Evolutionary conservation across 2,888 invertebrate genomes (phyloP).

Genomic region (Synanthedon andrenaeformis): DNA sequence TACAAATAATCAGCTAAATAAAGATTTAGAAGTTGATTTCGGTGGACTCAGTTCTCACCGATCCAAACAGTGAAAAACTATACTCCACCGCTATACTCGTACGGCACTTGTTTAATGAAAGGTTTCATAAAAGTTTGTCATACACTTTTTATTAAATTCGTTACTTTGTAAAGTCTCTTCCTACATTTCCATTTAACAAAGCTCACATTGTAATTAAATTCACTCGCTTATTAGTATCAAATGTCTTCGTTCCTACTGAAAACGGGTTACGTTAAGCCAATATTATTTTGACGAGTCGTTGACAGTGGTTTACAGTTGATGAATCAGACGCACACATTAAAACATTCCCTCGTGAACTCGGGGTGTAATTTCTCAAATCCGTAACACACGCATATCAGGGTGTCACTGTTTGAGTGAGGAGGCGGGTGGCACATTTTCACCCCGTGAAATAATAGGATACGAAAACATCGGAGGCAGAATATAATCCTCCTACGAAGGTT

Average conservation of each 20-base stretch:
- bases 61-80: too few relatives aligned
- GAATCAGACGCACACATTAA: constrained; percentile 49
- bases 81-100: too few relatives aligned
- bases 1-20: too few relatives aligned
- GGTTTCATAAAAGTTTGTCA: too few relatives aligned
- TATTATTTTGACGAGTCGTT: constrained; percentile 69
- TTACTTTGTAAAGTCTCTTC: too few relatives aligned
- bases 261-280: constrained; percentile 57
- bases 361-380: constrained; percentile 18
- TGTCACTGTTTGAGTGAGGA: constrained; percentile 45
- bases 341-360: constrained; percentile 28
- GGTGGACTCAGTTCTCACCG: too few relatives aligned
- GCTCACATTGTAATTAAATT: constrained; percentile 40
- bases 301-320: constrained; percentile 67
- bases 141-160: too few relatives aligned
- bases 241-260: constrained; percentile 44
- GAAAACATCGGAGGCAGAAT: constrained; percentile 69
- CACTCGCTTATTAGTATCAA: constrained; percentile 54
- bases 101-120: too few relatives aligned
- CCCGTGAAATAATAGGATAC: constrained; percentile 70
- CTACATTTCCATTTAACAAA: constrained; percentile 11
- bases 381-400: constrained; percentile 29
- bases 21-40: too few relatives aligned
- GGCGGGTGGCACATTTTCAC: constrained; percentile 68
- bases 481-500: constrained; percentile 68